Evolutionary conservation across 2,113 vertebrate species (phyloP), one percentile per base, ranked within the genome.

Genomic region (Neolamprologus cancellatus): DNA sequence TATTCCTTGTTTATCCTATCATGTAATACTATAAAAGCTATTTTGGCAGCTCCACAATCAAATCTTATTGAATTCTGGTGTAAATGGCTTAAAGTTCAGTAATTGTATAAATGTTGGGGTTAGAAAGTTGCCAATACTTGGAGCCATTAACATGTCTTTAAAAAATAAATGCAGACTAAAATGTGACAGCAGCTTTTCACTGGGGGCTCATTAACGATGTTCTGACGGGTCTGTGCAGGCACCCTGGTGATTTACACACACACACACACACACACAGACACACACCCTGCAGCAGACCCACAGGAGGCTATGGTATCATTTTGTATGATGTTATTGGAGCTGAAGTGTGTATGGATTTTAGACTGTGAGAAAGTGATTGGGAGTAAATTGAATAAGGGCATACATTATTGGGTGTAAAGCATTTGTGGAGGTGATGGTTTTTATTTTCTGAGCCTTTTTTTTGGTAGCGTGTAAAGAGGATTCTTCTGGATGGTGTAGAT

Each of bases 191-290:
- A 88, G 50, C 71, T 61, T 84, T 39, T 79, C 92, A 87, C 85
- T 81, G 23, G 89, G 91, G 94, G 80, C 91, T 95, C 94, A 96
- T 96, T 95, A 96, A 36, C 11, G 1, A 50, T 78, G 78, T 46
- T 71, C 32, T 64, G 74, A 76, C 30, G 20, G 66, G 54, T 53
- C 30, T 79, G 36, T 85, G 84, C 28, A 64, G 4, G 85, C 76
- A 69, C 86, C 82, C 83, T 89, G 30, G 89, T 64, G 59, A 64
- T 64, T 36, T 13, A 64, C 39, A 46, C 8, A 46, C 8, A 78
- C 54, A 57, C 53, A 7, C 53, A 54, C 52, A 25, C 20, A 46
- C 6, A 74, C 61, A 48, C 7, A 41, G 6, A 44, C 7, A 81
- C 50, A 41, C 54, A 52, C 3, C 55, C 23, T 82, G 46, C 41